Evolutionary conservation across 2,113 vertebrate genomes (phyloP).

Genomic region (Equus quagga): DNA sequence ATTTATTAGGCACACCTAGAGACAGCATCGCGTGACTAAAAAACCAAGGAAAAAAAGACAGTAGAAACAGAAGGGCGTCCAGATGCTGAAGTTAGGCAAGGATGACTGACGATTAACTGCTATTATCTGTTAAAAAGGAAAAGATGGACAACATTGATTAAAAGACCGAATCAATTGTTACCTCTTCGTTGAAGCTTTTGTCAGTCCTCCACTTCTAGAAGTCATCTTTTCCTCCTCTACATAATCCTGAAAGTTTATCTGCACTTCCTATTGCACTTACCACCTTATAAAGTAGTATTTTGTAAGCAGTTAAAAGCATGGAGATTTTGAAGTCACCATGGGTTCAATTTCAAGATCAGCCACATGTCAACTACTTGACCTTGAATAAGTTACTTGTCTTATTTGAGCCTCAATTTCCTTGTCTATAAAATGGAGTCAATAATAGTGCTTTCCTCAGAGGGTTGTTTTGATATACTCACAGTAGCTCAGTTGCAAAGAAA

Average conservation of each 20-base stretch:
- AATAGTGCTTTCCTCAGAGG: not conserved
- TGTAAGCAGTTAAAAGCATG: not conserved
- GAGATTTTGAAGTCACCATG: not conserved
- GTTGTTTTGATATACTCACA: not conserved
- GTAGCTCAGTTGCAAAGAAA: conserved; percentile 24
- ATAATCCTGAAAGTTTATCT: not conserved
- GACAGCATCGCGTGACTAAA: not conserved
- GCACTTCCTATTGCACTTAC: not conserved
- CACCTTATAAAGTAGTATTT: not conserved
- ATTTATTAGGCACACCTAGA: not conserved
- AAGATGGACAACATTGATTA: not conserved
- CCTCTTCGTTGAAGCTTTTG: not conserved
- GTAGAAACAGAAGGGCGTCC: not conserved
- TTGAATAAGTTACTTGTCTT: conserved; percentile 28
- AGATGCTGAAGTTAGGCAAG: not conserved
- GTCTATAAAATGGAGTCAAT: conserved; percentile 1
- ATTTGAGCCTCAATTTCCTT: conserved; percentile 13
- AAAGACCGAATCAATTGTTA: not conserved
- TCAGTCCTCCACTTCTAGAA: not conserved
- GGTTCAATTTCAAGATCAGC: conserved; percentile 32
- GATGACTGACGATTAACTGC: not conserved
- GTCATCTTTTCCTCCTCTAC: not conserved
- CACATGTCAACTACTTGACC: not conserved
- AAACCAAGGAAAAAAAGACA: not conserved
- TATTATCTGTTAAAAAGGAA: not conserved